Base-by-base conservation (phyloP, 2,113 vertebrate species). In the Prionailurus viverrinus region DNA sequence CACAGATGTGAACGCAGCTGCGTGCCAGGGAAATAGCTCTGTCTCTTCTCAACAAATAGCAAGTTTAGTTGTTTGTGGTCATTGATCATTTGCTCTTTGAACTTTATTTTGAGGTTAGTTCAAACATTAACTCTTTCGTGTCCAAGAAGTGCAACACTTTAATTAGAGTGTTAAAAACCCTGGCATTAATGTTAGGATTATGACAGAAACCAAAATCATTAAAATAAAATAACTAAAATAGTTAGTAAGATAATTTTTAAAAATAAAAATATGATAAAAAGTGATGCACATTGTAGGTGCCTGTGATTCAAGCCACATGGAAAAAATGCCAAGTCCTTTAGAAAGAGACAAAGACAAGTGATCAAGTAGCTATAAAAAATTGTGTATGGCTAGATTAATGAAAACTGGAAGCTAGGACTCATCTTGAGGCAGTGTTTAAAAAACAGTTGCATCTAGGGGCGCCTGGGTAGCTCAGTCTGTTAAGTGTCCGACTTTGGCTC, bases 21-120 rank as follows among this genome's bases (percentile, higher is more conserved):
- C 23, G 15, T 31, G 9, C 33, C 8, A 39, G 55, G 21, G 21
- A 8, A 82, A 66, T 89, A 71, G 16, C 15, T 78, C 36, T 84
- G 19, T 19, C 18, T 68, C 63, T 87, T 15, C 11, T 86, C 61
- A 82, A 61, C 33, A 85, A 58, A 89, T 31, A 11, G 3, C 1
- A 8, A 29, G 61, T 92, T 89, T 41, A 29, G 27, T 65, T 89
- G 6, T 69, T 94, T 1, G 0, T 78, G 10, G 71, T 36, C 7
- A 36, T 7, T 81, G 16, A 69, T 92, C 39, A 29, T 87, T 95
- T 82, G 58, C 45, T 95, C 84, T 93, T 45, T 91, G n/a, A 29
- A 58, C 29, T 89, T 87, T 82, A 21, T 68, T 96, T 87, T 55
- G 48, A 91, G 58, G 21, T 7, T 16, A 79, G 11, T 87, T 91